phyloP scores from a whole-genome alignment of 2,888 invertebrate genomes.

The Athrips mouffetella region DNA sequence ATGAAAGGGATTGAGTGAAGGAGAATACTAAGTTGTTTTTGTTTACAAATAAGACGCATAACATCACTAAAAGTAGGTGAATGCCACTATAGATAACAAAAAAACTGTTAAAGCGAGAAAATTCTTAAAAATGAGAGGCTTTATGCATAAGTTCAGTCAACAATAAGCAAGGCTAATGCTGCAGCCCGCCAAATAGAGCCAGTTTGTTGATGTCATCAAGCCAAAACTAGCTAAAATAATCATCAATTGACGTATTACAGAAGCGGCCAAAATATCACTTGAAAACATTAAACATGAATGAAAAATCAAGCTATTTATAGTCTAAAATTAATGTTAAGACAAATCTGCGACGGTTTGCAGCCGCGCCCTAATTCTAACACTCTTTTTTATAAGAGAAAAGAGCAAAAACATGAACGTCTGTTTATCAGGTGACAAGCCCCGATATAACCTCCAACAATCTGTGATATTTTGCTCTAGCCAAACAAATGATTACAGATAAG shows the following conservation, averaged over 20 bases:
- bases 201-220: conserved; percentile 5
- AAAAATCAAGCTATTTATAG: conserved; percentile 6
- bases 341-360: conserved; percentile 31
- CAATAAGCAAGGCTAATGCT: background rate
- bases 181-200: conserved; percentile 3
- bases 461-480: conserved; percentile 41
- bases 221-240: background rate
- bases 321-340: conserved; percentile 10
- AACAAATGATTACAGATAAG: conserved; percentile 53
- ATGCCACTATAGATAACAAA: background rate
- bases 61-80: background rate
- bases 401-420: conserved; percentile 59
- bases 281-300: background rate
- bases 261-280: background rate
- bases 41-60: background rate
- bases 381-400: conserved; percentile 54
- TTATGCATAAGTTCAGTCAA: background rate
- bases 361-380: conserved; percentile 21
- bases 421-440: conserved; percentile 35
- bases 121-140: no score
- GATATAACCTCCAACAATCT: conserved; percentile 63
- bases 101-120: no score
- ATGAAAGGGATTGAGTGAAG: no score
- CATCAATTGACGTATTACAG: conserved; percentile 8
- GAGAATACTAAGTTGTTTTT: no score